Conservation (phyloP, 2,797 vertebrate genomes). For the Knipowitschia caucasica region DNA sequence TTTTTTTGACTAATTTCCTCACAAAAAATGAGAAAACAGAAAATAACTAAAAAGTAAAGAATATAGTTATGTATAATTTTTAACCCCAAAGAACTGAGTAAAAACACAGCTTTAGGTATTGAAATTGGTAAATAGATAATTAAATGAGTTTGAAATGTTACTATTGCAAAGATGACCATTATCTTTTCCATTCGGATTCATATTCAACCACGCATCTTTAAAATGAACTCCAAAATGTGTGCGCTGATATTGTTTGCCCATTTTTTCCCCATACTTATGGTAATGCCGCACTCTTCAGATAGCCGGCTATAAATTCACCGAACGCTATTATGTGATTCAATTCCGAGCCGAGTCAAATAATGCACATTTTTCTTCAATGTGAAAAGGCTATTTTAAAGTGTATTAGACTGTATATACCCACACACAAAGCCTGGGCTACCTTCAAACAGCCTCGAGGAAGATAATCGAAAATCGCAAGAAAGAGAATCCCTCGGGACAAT, state of each 20-base stretch:
- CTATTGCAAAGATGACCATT: neutral
- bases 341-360: conserved; percentile 16
- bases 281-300: conserved; percentile 22
- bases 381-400: conserved; percentile 13
- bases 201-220: neutral
- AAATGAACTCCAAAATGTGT: neutral
- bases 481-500: conserved; percentile 62
- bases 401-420: conserved; percentile 12
- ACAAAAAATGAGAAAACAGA: no score
- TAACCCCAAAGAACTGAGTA: no score
- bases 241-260: conserved; percentile 15
- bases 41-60: no score
- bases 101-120: no score
- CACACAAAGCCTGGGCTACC: conserved; percentile 7
- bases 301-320: conserved; percentile 8
- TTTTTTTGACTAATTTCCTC: no score
- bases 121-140: no score
- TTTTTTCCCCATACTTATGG: conserved; percentile 16
- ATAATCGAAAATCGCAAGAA: conserved; percentile 67
- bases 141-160: no score
- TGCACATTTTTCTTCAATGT: conserved; percentile 19
- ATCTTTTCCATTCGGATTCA: neutral
- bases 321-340: conserved; percentile 18
- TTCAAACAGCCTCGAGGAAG: conserved; percentile 26
- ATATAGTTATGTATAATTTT: no score